phyloP scores from a whole-genome alignment of 2,797 vertebrate genomes.

The Cuculus canorus region DNA sequence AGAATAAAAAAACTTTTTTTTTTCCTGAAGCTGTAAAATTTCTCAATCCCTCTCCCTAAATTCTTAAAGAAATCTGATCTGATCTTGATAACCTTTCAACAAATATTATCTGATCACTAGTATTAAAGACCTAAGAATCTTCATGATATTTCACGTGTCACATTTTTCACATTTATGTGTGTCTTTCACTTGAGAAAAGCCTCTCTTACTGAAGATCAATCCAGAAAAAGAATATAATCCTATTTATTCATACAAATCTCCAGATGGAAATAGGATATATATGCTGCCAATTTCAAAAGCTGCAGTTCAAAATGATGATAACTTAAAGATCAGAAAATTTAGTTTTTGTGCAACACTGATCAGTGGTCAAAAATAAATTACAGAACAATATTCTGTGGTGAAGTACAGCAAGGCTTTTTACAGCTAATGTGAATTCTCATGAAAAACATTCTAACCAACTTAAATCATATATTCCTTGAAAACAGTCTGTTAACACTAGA shows the following conservation, averaged over 20 bases:
- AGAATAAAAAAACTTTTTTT: not conserved
- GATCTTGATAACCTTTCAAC: not conserved
- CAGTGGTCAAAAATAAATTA: not conserved
- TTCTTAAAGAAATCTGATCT: not conserved
- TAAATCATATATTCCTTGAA: not conserved
- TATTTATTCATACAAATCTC: not conserved
- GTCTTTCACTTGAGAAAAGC: not conserved
- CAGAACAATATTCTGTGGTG: not conserved
- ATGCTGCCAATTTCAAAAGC: not conserved
- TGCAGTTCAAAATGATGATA: not conserved
- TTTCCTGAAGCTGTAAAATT: not conserved
- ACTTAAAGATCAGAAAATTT: not conserved
- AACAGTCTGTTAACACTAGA: not conserved
- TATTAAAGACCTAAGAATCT: not conserved
- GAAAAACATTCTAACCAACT: not conserved
- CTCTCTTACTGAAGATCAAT: not conserved
- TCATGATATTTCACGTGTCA: not conserved
- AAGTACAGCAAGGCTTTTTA: not conserved
- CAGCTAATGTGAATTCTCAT: not conserved
- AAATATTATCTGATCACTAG: not conserved
- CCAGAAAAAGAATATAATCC: not conserved
- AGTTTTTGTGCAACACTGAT: not conserved
- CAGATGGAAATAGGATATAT: not conserved
- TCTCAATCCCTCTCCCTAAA: not conserved
- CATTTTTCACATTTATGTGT: not conserved